Evolutionary conservation across 2,113 vertebrate genomes (phyloP), one percentile per base, ranked within the genome.

Genomic region (Lampris incognitus): DNA sequence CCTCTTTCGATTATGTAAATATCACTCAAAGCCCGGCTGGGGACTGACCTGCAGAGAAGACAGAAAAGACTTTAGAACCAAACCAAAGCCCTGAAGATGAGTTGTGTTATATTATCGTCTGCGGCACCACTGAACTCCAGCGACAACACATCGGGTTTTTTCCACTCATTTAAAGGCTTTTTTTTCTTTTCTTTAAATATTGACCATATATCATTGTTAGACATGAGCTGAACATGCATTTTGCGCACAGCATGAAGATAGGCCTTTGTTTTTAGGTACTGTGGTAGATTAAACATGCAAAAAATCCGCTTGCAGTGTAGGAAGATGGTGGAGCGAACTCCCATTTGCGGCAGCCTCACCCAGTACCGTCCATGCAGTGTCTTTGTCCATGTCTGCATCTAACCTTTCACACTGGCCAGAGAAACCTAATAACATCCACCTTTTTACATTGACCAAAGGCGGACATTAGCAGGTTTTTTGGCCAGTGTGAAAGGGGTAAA

Each of bases 11-110:
- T 38, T 40, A 52, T 41, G 66, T 59, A 2, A 74, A 56, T 65
- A 37, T 73, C 66, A 55, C 64, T 13, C 6, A 49, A 49, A 49
- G 44, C 60, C 57, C 40, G 46, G 56, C 41, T 69, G 59, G 39
- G 51, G 66, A 54, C 39, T 11, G 74, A 76, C 69, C 85, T 91
- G 71, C 63, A 79, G 82, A 13, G 70, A 58, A 46, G 72, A 58
- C 10, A 1, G 66, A 40, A 78, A 44, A 75, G 66, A 1, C 8
- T 63, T 10, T 61, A n/a, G 13, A 5, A 38, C 4, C 8, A 65
- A 56, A 71, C 3, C 66, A 41, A 55, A 51, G 3, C 11, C 11
- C 61, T 6, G 41, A 74, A 64, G 8, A 52, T 7, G 9, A 73
- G 54, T 62, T 11, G 63, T 42, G 61, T 52, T 3, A 57, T 13